These are phyloP conservation scores for Bucco capensis DNA, from an alignment of 2,113 vertebrate genomes.

Conservation along the genomic window DNA sequence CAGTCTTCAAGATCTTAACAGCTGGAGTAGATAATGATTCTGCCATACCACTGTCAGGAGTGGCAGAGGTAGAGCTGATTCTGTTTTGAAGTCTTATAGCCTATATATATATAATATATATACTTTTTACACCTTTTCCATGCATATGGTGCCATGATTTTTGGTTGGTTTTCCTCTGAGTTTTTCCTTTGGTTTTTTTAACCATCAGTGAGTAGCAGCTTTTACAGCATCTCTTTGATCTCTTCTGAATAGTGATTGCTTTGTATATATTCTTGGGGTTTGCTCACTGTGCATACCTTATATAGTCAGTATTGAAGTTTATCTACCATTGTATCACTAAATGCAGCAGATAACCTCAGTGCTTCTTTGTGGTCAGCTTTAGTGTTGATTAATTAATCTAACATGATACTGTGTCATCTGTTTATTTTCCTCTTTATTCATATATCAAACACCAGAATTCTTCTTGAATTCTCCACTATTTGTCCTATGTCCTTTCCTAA, in stretches of 20 bases:
- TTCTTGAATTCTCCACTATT: neutral
- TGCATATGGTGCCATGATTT: neutral
- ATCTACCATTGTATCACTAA: neutral
- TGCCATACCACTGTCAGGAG: fast-evolving
- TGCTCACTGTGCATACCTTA: neutral
- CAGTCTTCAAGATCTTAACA: neutral
- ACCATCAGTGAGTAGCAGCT: neutral
- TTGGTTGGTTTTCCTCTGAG: neutral
- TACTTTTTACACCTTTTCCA: neutral
- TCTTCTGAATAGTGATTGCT: neutral
- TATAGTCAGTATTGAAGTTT: neutral
- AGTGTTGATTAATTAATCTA: neutral
- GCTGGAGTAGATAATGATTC: fast-evolving
- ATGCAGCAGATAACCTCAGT: neutral
- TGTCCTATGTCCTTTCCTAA: neutral
- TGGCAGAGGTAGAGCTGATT: neutral
- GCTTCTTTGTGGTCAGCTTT: neutral
- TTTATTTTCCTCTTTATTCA: neutral
- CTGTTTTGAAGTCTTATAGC: neutral
- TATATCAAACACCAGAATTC: neutral
- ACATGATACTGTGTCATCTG: neutral
- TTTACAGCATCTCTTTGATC: neutral
- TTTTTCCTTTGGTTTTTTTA: neutral
- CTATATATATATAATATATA: too few relatives aligned
- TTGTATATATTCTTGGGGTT: neutral